Evolutionary conservation across 2,888 invertebrate genomes (phyloP).

Genomic region (Peribatodes rhomboidaria): DNA sequence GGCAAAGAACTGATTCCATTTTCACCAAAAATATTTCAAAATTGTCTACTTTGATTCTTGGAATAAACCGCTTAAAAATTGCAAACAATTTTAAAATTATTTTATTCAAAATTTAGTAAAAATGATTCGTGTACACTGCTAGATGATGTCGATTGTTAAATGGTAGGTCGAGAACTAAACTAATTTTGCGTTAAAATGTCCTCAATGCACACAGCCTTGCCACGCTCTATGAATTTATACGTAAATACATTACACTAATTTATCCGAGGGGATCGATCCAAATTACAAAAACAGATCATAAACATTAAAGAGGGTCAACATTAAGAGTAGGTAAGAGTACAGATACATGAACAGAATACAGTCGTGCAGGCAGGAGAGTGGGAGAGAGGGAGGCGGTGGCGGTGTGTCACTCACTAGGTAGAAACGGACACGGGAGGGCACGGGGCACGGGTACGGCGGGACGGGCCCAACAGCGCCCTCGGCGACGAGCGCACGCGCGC

Average conservation of each 20-base stretch:
- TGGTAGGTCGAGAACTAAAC: constrained; percentile 82
- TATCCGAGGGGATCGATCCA: constrained; percentile 83
- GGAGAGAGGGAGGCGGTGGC: constrained; percentile 65
- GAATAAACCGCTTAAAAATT: constrained; percentile 67
- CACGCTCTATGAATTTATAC: constrained; percentile 88
- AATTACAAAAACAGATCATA: constrained; percentile 82
- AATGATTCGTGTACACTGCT: constrained; percentile 82
- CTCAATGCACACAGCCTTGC: constrained; percentile 91
- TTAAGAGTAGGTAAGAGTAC: constrained; percentile 75
- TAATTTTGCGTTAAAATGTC: constrained; percentile 86
- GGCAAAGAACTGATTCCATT: constrained; percentile 85
- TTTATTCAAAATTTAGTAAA: constrained; percentile 69
- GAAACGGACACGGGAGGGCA: constrained; percentile 39
- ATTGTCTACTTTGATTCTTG: constrained; percentile 76
- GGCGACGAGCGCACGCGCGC: constrained; percentile 57
- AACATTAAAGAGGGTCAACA: constrained; percentile 84
- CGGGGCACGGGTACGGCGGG: constrained; percentile 43
- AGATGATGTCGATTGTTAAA: constrained; percentile 80
- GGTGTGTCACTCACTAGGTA: constrained; percentile 61
- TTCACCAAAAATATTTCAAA: constrained; percentile 71
- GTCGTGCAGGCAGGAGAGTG: constrained; percentile 81
- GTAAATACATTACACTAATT: constrained; percentile 83
- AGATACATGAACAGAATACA: constrained; percentile 58
- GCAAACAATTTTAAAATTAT: constrained; percentile 76
- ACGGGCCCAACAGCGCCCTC: constrained; percentile 65